Percentiles rank a stretch among this genome's conserved stretches.
Conservation (phyloP, 2,797 vertebrate species). For the Cirrhinus molitorella region DNA sequence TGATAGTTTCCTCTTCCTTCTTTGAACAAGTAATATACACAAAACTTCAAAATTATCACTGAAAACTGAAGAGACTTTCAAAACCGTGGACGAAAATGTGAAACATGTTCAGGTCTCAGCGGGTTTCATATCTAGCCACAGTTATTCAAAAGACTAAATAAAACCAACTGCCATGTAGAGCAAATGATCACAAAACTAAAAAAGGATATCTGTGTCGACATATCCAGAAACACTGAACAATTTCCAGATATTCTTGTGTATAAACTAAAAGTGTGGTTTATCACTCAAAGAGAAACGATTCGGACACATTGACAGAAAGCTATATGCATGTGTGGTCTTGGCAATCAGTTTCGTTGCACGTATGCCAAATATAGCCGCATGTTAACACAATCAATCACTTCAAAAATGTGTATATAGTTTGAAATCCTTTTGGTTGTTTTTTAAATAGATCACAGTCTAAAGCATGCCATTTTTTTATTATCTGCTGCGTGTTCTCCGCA, state of each 20-base stretch:
- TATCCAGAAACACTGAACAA: background rate
- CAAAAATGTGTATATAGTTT: conserved; percentile 34
- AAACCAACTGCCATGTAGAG: background rate
- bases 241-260: conserved; percentile 33
- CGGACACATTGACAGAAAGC: conserved; percentile 31
- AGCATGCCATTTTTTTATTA: background rate
- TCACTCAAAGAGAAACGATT: conserved; percentile 16
- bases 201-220: background rate
- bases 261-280: conserved; percentile 44
- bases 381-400: conserved; percentile 41
- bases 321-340: conserved; percentile 43
- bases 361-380: conserved; percentile 43
- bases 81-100: background rate
- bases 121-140: background rate
- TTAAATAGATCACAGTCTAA: conserved; percentile 24
- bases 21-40: conserved; percentile 8
- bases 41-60: conserved; percentile 42
- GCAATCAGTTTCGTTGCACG: background rate
- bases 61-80: background rate
- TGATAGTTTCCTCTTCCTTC: conserved; percentile 5
- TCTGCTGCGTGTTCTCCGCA: background rate
- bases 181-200: background rate
- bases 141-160: conserved; percentile 26
- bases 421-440: conserved; percentile 26
- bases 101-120: conserved; percentile 1